Evolutionary conservation across 2,888 invertebrate genomes (phyloP).

Genomic region (Drosophila parthenogenetica): DNA sequence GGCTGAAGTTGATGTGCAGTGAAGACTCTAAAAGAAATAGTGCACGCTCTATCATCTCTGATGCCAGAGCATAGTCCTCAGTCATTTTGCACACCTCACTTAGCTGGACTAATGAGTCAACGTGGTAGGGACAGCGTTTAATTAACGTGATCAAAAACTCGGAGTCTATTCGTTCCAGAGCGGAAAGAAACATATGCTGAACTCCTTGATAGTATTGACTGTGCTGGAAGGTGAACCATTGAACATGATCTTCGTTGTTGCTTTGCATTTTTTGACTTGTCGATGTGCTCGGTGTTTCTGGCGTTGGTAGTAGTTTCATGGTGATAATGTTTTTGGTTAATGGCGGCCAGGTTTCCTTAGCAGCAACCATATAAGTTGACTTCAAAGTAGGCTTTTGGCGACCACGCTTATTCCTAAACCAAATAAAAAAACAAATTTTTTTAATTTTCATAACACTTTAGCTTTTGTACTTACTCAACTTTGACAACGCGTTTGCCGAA

Average conservation of each 20-base stretch:
- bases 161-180: constrained; percentile 92
- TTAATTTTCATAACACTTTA: neutral
- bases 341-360: constrained; percentile 90
- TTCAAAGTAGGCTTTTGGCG: constrained; percentile 87
- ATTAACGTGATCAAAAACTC: constrained; percentile 91
- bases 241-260: constrained; percentile 69
- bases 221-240: constrained; percentile 91
- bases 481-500: constrained; percentile 92
- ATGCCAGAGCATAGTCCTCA: constrained; percentile 92
- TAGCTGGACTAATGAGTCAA: constrained; percentile 92
- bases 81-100: constrained; percentile 91
- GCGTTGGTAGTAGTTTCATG: constrained; percentile 87
- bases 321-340: constrained; percentile 90
- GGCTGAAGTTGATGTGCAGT: constrained; percentile 92
- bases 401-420: constrained; percentile 86
- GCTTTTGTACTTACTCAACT: constrained; percentile 85
- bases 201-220: constrained; percentile 90
- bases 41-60: constrained; percentile 92
- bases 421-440: constrained; percentile 9
- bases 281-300: constrained; percentile 62
- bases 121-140: constrained; percentile 91
- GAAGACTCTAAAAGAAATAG: constrained; percentile 91
- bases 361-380: constrained; percentile 89
- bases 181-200: constrained; percentile 91
- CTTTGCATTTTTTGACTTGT: constrained; percentile 57